These are phyloP conservation scores for Catocala fraxini DNA, from an alignment of 2,888 invertebrate genomes.

Conservation along the genomic window DNA sequence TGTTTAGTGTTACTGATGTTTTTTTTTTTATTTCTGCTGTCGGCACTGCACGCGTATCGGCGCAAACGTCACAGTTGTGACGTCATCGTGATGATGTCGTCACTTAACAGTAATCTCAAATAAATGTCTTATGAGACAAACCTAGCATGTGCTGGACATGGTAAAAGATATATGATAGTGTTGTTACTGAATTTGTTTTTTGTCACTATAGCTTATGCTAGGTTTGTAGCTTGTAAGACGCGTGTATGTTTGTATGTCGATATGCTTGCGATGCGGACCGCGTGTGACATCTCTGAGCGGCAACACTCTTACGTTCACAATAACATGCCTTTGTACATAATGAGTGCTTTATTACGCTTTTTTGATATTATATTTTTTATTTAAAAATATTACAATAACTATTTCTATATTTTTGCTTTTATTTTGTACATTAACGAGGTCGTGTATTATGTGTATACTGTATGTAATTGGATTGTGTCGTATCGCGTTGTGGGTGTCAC, in stretches of 20 bases:
- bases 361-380: slow-evolving; percentile 76
- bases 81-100: not conserved
- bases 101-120: not conserved
- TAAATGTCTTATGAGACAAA: not conserved
- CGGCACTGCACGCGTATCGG: slow-evolving; percentile 25
- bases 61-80: not conserved
- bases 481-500: slow-evolving; percentile 14
- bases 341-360: slow-evolving; percentile 84
- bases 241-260: slow-evolving; percentile 4
- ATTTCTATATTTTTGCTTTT: slow-evolving; percentile 68
- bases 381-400: slow-evolving; percentile 61
- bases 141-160: not conserved
- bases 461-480: slow-evolving; percentile 34
- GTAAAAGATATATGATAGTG: not conserved
- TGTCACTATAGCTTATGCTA: not conserved
- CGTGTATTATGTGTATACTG: slow-evolving; percentile 31
- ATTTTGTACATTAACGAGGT: slow-evolving; percentile 57
- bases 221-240: no score
- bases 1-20: slow-evolving; percentile 68
- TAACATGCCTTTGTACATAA: slow-evolving; percentile 71
- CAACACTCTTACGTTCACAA: slow-evolving; percentile 32
- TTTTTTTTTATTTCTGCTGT: slow-evolving; percentile 51
- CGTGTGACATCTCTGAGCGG: slow-evolving; percentile 18
- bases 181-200: not conserved
- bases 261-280: slow-evolving; percentile 6